Base-by-base conservation (phyloP, 2,888 invertebrate genomes). In the Acanthoscelides obtectus region DNA sequence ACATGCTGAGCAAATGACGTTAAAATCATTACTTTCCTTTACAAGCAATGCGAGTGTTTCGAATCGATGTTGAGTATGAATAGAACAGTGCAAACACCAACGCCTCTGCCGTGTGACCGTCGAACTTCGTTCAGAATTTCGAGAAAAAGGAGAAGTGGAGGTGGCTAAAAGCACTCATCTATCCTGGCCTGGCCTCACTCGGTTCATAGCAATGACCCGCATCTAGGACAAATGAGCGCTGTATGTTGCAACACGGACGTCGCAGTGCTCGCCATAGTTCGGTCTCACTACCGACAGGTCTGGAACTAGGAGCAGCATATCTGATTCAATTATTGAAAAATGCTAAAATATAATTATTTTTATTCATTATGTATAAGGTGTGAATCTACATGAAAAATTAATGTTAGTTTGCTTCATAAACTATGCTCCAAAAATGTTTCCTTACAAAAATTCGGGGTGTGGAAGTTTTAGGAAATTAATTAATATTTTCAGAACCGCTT, bases 141-240 rank as follows among this genome's bases (percentile, higher is more conserved):
- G 45, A 45, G 45, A 45, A 45, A 45, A 1, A 45, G 45, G 45
- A 45, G 45, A 45, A 3, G 12, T 45, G 45, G 45, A 45, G 45
- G 45, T 45, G 45, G 45, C 17, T 45, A 12, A 12, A 12, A 12
- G 5, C 45, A 12, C 45, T 45, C 45, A 45, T 45, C 45, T 45
- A 45, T 6, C 45, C 8, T 45, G 45, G 25, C 25, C 83, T 81
- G 25, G 45, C 45, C 45, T 12, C 12, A 45, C 8, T 45, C 45
- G 45, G 45, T 45, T 45, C 83, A 84, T 84, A 85, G 85, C 84
- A 85, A 85, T 85, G 85, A 85, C 85, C 85, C 82, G 85, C 83
- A 85, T 85, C 83, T 85, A 84, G 85, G 85, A 82, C 85, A 83
- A 82, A 83, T 45, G 45, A 45, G 45, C 45, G 45, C 45, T 45